Conservation (phyloP, 2,888 invertebrate species). For the Tortricodes alternella region DNA sequence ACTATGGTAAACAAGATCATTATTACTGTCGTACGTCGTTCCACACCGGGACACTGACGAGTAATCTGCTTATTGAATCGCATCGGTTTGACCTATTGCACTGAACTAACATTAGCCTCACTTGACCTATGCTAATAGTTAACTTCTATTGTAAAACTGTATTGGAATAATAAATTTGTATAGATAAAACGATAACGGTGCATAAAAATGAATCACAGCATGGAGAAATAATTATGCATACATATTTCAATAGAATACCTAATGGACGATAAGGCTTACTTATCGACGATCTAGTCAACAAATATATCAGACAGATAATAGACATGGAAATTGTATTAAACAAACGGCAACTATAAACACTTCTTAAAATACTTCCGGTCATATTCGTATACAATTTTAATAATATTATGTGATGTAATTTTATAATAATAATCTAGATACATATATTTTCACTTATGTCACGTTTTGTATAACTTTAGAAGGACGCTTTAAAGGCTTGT, state of each 20-base stretch:
- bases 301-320: background rate
- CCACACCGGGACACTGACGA: no score
- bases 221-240: no score
- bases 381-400: background rate
- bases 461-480: conserved; percentile 48
- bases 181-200: conserved; percentile 17
- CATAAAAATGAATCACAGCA: no score
- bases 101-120: conserved; percentile 34
- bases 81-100: conserved; percentile 11
- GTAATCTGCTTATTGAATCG: conserved; percentile 19
- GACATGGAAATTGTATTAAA: background rate
- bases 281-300: background rate
- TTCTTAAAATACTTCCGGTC: background rate
- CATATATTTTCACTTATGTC: no score
- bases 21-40: no score
- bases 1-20: no score
- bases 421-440: no score
- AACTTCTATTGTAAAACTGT: conserved; percentile 20
- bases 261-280: background rate
- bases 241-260: background rate
- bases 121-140: conserved; percentile 41
- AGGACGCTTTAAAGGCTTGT: conserved; percentile 87
- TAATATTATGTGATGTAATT: conserved; percentile 11
- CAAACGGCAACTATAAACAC: background rate
- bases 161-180: conserved; percentile 20